Conservation (phyloP, 2,888 invertebrate species). For the Habrosyne pyritoides region DNA sequence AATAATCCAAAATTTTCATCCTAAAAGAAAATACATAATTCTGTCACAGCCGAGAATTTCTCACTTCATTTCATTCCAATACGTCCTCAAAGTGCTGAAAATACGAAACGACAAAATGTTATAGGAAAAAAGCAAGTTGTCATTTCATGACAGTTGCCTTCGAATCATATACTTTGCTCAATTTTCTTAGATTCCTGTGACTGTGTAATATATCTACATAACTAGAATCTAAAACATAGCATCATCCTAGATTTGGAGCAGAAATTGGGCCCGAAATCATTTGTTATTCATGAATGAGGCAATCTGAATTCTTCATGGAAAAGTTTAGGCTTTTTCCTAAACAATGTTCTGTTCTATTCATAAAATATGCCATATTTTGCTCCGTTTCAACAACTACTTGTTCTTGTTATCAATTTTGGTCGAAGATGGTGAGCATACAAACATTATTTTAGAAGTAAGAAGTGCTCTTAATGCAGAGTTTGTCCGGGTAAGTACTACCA, state of each 20-base stretch:
- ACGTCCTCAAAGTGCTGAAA: not conserved
- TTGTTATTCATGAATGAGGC: not conserved
- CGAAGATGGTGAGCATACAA: too few species aligned
- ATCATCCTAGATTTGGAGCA: not conserved
- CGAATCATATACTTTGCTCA: too few species aligned
- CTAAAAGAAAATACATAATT: not conserved
- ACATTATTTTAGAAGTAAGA: too few species aligned
- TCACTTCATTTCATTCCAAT: not conserved
- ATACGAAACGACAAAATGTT: not conserved
- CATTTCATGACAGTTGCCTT: not conserved
- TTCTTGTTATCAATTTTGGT: too few species aligned
- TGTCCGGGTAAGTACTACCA: too few species aligned
- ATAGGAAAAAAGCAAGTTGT: not conserved
- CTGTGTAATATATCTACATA: not conserved
- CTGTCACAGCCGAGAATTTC: not conserved
- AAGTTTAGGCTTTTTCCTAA: not conserved
- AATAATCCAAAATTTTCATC: not conserved
- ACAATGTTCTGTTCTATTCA: not conserved
- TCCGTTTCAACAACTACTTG: too few species aligned
- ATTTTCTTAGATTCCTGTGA: too few species aligned
- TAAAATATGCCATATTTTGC: not conserved
- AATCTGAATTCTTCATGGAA: not conserved
- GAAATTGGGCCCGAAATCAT: not conserved
- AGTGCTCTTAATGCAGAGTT: too few species aligned
- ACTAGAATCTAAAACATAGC: too few species aligned